Percentiles rank a stretch among this genome's conserved stretches.
Evolutionary conservation across 1,140 invertebrate genomes (phyloP).

Genomic region (Dryas iulia): DNA sequence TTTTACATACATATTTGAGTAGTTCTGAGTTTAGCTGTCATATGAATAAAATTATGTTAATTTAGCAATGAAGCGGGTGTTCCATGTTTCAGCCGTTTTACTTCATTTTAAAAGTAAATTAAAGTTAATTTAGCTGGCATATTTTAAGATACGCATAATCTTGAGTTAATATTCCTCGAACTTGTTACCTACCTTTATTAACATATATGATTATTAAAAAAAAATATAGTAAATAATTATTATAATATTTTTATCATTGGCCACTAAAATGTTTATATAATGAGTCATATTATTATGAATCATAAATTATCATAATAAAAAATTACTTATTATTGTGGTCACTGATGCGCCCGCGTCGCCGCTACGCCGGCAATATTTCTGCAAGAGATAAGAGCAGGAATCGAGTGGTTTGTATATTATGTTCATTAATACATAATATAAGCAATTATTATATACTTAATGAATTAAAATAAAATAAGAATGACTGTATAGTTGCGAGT

Average conservation of each 20-base stretch:
- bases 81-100: not conserved
- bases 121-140: not conserved
- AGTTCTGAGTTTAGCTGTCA: not conserved
- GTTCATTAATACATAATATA: not conserved
- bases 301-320: slow-evolving; percentile 48
- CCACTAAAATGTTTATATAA: slow-evolving; percentile 1
- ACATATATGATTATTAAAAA: too few species aligned
- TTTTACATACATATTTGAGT: not conserved
- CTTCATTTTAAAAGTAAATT: not conserved
- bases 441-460: too few species aligned
- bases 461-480: too few species aligned
- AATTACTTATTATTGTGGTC: slow-evolving; percentile 30
- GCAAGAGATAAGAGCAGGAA: slow-evolving; percentile 40
- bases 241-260: not conserved
- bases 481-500: too few species aligned
- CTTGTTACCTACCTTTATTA: too few species aligned
- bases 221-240: slow-evolving; percentile 2
- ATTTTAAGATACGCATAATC: too few species aligned
- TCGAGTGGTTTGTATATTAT: not conserved
- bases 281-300: slow-evolving; percentile 39
- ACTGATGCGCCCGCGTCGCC: slow-evolving; percentile 26
- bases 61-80: not conserved
- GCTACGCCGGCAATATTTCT: slow-evolving; percentile 21
- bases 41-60: not conserved
- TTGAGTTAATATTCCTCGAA: too few species aligned